phyloP scores from a whole-genome alignment of 2,797 vertebrate genomes.

The Agapornis canus region DNA sequence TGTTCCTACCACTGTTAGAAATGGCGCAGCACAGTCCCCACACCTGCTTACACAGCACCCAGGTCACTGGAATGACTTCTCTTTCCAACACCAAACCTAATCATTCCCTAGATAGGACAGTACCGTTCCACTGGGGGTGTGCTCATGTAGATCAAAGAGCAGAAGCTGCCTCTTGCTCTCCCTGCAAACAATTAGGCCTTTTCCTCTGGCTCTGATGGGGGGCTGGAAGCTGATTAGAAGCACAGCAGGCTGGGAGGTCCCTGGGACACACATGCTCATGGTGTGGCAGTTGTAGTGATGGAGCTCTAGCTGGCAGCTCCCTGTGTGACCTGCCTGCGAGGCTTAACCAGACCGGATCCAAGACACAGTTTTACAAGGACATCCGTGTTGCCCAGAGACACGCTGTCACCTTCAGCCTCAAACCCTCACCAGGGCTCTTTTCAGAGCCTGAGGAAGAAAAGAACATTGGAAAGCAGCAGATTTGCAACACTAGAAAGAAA shows the following conservation, averaged over 20 bases:
- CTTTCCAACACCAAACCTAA: neutral
- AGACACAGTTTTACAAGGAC: neutral
- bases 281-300: neutral
- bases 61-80: neutral
- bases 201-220: neutral
- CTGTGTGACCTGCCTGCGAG: neutral
- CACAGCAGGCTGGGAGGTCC: slow-evolving; percentile 41
- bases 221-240: slow-evolving; percentile 36
- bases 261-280: neutral
- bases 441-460: neutral
- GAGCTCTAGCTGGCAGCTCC: neutral
- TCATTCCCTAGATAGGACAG: accelerated
- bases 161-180: neutral
- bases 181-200: slow-evolving; percentile 8
- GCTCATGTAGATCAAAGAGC: neutral
- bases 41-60: neutral
- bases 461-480: neutral
- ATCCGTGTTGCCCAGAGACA: neutral
- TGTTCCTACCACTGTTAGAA: neutral
- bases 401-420: neutral
- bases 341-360: neutral
- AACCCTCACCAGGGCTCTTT: neutral
- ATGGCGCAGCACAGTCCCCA: neutral
- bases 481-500: neutral
- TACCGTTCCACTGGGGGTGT: neutral